Percentiles rank a stretch among this genome's conserved stretches.
Evolutionary conservation across 2,113 vertebrate species (phyloP).

Genomic region (Propithecus coquereli): DNA sequence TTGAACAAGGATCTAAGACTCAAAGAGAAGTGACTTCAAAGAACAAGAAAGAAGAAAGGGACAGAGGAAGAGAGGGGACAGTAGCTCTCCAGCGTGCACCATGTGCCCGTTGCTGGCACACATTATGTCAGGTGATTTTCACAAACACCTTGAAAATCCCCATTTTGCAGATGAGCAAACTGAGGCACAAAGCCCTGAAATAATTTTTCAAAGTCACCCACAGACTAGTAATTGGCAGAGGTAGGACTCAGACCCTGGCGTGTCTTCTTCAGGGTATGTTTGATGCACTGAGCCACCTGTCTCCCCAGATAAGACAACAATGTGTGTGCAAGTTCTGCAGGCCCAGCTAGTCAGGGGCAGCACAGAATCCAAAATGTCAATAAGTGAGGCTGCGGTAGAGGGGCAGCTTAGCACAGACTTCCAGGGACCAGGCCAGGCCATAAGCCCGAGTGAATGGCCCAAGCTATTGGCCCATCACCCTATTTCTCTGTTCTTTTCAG

Average conservation of each 20-base stretch:
- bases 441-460: fast-evolving
- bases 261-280: neutral
- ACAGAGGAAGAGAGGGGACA: too few species aligned
- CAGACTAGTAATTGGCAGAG: neutral
- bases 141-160: neutral
- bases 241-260: neutral
- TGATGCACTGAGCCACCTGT: neutral
- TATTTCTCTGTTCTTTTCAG: neutral
- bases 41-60: neutral
- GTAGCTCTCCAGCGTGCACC: neutral
- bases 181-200: neutral
- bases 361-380: neutral
- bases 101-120: neutral
- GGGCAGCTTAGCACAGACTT: neutral
- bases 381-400: neutral
- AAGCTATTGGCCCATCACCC: neutral
- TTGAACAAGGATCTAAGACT: neutral
- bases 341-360: neutral
- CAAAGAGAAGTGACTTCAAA: neutral
- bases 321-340: neutral
- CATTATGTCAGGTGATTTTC: neutral
- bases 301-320: neutral
- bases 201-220: neutral
- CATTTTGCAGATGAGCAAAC: neutral
- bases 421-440: neutral